Base-by-base conservation (phyloP, 2,797 vertebrate species). In the Cyclopterus lumpus region DNA sequence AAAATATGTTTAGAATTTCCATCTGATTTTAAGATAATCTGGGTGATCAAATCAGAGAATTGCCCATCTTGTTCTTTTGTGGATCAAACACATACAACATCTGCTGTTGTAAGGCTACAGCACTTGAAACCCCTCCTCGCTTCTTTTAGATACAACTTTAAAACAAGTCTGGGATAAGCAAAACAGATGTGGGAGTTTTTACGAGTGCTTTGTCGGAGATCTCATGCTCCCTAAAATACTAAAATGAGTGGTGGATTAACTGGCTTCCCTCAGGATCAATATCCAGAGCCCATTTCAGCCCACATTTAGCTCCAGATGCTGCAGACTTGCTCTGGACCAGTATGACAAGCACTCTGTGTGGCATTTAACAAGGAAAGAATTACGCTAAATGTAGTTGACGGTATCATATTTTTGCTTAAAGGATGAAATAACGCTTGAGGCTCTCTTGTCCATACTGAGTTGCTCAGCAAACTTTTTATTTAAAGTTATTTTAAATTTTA, bases 271-370 rank as follows among this genome's bases (percentile, higher is more conserved):
- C 3, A 48, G 30, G 32, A 24, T 64, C 4, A 2, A 2, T 28
- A 28, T 28, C 26, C 26, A 28, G 2, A 28, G 26, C 28, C 26
- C 28, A 28, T 28, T 28, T 54, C 42, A 30, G 46, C 11, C 42
- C 11, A 75, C 20, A 51, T 34, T 16, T 67, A 20, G 4, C 15
- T 77, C 53, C 44, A 68, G 34, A 72, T 49, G 26, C 14, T 49
- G 38, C 4, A 34, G 15, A 32, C 34, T 32, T 57, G 40, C 22
- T 55, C n/a, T 64, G 38, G 44, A 62, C n/a, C 12, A 28, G 8
- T 16, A 28, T 28, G 15, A 28, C 30, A 71, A 10, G 24, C 30
- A 22, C 24, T 46, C 30, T 11, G 12, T 42, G 34, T 22, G 5
- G 10, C 10, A 44, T 69, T 75, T 55, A 16, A 40, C 16, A 48